phyloP scores from a whole-genome alignment of 2,888 invertebrate species.

The Tiliacea aurago region DNA sequence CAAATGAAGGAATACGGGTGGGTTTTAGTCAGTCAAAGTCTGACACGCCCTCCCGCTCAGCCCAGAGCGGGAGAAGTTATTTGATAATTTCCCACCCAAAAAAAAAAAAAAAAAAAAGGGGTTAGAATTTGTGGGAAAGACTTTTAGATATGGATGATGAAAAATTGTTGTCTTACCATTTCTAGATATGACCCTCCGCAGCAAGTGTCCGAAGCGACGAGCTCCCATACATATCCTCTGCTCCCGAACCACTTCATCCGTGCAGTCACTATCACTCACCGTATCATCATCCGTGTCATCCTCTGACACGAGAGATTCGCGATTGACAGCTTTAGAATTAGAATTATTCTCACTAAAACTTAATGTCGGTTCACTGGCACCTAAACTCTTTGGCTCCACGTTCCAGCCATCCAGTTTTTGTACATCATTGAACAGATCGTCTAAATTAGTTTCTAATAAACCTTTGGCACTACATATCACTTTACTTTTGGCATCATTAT shows the following conservation, averaged over 20 bases:
- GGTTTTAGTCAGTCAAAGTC: too few relatives aligned
- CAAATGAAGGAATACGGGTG: too few relatives aligned
- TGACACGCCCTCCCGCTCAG: too few relatives aligned
- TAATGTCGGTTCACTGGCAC: constrained; percentile 87
- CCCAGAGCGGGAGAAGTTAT: too few relatives aligned
- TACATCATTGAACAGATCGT: constrained; percentile 86
- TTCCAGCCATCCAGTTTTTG: constrained; percentile 80
- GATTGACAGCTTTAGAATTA: constrained; percentile 75
- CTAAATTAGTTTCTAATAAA: constrained; percentile 89
- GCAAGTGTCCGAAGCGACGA: constrained; percentile 84
- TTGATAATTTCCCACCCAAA: too few relatives aligned
- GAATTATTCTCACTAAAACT: constrained; percentile 77
- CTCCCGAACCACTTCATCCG: constrained; percentile 84
- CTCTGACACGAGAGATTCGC: constrained; percentile 84
- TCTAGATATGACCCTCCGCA: constrained; percentile 87
- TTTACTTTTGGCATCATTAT: constrained; percentile 84
- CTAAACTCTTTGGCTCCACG: constrained; percentile 83
- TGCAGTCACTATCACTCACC: constrained; percentile 84
- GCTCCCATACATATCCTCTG: constrained; percentile 88
- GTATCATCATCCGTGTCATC: constrained; percentile 85
- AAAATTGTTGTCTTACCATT: constrained; percentile 81
- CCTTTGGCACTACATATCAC: constrained; percentile 90
- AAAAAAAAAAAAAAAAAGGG: too few relatives aligned
- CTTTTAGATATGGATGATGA: neutral
- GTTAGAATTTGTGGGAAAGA: neutral